Base-by-base conservation (phyloP, 2,113 vertebrate genomes). In the Barbus barbus region DNA sequence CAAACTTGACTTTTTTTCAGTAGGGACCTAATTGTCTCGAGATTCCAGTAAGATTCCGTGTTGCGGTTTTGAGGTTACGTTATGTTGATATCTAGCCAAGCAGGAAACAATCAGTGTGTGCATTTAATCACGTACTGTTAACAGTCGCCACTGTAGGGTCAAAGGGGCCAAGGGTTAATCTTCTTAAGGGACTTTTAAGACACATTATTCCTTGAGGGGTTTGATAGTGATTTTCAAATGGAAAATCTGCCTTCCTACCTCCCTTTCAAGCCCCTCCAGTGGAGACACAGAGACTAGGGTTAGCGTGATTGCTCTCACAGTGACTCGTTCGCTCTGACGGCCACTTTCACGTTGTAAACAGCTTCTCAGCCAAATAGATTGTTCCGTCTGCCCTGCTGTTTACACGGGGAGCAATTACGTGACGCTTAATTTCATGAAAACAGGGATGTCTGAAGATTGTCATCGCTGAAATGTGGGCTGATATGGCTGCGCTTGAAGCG, bases 391-490 rank as follows among this genome's bases (percentile, higher is more conserved):
- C 86, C 9, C 78, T 86, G 79, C 84, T 91, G 91, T 94, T 92
- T 91, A 91, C 91, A 90, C 72, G 87, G 88, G 80, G 85, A 87
- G 76, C 90, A 90, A 93, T 92, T 91, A 88, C 22, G 89, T 87
- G 88, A 91, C 3, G 92, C 90, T 91, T 89, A 91, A 93, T 92
- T 94, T 94, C 89, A 87, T 77, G 85, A 84, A 87, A 90, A 90
- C 85, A 90, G 88, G 91, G 77, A 80, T 74, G 90, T 86, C 84
- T 90, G 87, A 85, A 93, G 93, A 94, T 94, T 90, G 91, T 89
- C 90, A 93, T 94, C 93, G 0, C 88, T 90, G 85, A 88, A 88
- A 69, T 83, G 65, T 71, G 33, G 65, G 24, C 89, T 69, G 78
- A 87, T 89, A 85, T 28, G 83, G 75, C 82, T 77, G 72, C 51